Conservation (phyloP, 2,797 vertebrate species). For the Salarias fasciatus region DNA sequence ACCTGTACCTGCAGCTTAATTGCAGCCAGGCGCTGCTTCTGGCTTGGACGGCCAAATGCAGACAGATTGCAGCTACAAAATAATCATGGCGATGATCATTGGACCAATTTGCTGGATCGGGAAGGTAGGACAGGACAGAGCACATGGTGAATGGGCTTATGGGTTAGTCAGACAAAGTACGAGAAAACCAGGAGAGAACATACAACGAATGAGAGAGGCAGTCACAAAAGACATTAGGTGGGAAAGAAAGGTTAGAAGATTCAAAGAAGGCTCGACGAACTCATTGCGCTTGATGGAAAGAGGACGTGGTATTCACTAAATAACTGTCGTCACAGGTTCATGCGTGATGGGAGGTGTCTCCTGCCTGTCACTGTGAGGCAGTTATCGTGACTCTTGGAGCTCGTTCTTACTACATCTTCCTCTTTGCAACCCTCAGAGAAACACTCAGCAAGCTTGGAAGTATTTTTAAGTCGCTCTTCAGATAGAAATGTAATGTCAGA, state of each 20-base stretch:
- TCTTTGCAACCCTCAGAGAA: constrained; percentile 21
- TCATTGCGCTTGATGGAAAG: constrained; percentile 76
- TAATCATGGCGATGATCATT: constrained; percentile 57
- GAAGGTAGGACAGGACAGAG: constrained; percentile 39
- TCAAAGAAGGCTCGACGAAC: constrained; percentile 57
- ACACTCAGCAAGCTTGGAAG: constrained; percentile 14
- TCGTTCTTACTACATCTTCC: constrained; percentile 7
- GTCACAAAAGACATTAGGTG: constrained; percentile 17
- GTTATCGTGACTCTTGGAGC: constrained; percentile 37
- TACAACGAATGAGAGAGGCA: constrained; percentile 1
- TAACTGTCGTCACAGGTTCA: constrained; percentile 63
- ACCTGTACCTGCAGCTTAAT: constrained; percentile 47
- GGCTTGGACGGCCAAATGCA: constrained; percentile 27
- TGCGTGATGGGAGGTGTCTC: constrained; percentile 68
- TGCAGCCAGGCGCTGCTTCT: constrained; percentile 18
- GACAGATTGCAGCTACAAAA: constrained; percentile 52
- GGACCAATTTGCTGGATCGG: constrained; percentile 53
- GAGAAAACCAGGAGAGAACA: neutral
- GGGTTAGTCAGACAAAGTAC: constrained; percentile 18
- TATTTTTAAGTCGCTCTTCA: constrained; percentile 15
- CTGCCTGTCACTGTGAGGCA: constrained; percentile 60
- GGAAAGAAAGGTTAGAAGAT: constrained; percentile 23
- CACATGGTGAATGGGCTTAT: constrained; percentile 58
- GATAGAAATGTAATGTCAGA: constrained; percentile 17
- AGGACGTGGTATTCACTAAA: constrained; percentile 71